Conservation (phyloP, 2,113 vertebrate species). For the Neogale vison region DNA sequence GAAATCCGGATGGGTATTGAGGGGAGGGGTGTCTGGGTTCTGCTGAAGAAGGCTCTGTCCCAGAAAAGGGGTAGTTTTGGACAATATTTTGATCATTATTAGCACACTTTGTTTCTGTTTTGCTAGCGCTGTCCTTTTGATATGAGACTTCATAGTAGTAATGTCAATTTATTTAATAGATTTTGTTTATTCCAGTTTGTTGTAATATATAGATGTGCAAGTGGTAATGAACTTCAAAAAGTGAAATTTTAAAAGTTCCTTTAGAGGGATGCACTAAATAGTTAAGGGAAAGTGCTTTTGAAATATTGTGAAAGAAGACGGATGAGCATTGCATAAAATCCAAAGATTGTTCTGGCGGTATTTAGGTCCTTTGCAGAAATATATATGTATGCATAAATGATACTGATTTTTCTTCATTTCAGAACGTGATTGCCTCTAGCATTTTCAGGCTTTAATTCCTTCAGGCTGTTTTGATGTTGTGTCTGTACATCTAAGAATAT, state of each 20-base stretch:
- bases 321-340: constrained; percentile 49
- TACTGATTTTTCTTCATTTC: constrained; percentile 68
- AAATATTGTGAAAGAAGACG: constrained; percentile 70
- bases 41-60: not conserved
- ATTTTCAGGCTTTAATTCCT: constrained; percentile 60
- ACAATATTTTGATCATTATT: not conserved
- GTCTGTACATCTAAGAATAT: constrained; percentile 55
- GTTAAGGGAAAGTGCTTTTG: constrained; percentile 79
- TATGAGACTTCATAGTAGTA: constrained; percentile 24
- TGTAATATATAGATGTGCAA: constrained; percentile 52
- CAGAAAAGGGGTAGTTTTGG: not conserved
- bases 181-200: constrained; percentile 48
- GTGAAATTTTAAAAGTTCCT: constrained; percentile 12
- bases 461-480: constrained; percentile 64
- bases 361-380: constrained; percentile 53
- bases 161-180: not conserved
- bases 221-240: constrained; percentile 51
- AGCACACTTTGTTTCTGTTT: constrained; percentile 45
- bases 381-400: constrained; percentile 45
- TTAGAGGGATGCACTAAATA: constrained; percentile 36
- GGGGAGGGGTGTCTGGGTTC: not conserved
- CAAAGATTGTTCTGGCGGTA: constrained; percentile 61
- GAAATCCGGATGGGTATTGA: not conserved
- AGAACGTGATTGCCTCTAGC: constrained; percentile 63
- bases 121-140: not conserved